These are phyloP conservation scores for Apodemus sylvaticus DNA, from an alignment of 2,113 vertebrate genomes.

Conservation along the genomic window DNA sequence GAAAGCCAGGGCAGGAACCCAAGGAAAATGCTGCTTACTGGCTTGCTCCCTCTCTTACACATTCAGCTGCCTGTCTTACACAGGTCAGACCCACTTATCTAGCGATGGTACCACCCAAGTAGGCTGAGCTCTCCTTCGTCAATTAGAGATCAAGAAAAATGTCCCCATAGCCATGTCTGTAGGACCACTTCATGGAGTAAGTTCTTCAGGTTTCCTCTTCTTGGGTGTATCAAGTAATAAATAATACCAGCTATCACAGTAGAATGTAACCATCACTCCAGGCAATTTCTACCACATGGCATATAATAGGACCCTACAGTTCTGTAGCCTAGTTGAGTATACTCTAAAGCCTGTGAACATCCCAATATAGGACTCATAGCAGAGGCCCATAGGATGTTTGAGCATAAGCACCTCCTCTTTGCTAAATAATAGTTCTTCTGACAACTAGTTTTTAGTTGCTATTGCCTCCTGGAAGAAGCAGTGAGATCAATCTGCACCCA, in stretches of 20 bases:
- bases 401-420: neutral
- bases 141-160: neutral
- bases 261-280: neutral
- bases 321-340: neutral
- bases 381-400: neutral
- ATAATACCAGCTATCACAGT: neutral
- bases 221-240: neutral
- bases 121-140: neutral
- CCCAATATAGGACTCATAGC: neutral
- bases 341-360: neutral
- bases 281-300: neutral
- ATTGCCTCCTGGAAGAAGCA: neutral
- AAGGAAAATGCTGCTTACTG: neutral
- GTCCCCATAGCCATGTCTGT: neutral
- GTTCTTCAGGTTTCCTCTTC: neutral
- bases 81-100: neutral
- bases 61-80: neutral
- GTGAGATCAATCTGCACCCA: constrained; percentile 6
- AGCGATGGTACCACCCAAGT: neutral
- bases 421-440: neutral
- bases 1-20: neutral
- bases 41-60: neutral
- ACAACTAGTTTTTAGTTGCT: constrained; percentile 2
- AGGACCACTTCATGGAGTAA: neutral
- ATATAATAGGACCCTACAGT: neutral